These are phyloP conservation scores for Ichneumon xanthorius DNA, from an alignment of 2,888 invertebrate species.

Conservation along the genomic window DNA sequence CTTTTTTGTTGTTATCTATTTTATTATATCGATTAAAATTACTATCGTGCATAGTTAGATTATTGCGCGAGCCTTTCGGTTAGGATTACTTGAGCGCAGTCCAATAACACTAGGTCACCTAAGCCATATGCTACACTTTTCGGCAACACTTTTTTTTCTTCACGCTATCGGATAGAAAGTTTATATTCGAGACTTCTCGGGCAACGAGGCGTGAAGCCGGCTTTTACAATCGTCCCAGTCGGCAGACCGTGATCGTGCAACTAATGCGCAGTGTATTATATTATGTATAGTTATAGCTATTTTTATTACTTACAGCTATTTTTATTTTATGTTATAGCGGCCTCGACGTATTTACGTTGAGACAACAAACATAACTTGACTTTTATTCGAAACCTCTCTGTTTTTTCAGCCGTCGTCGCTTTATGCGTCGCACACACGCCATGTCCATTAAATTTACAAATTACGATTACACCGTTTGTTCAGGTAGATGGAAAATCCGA, in stretches of 20 bases:
- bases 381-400: background rate
- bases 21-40: background rate
- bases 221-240: background rate
- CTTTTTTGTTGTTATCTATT: background rate
- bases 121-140: constrained; percentile 2
- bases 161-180: background rate
- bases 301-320: background rate
- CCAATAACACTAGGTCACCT: constrained; percentile 2
- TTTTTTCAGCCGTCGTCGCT: constrained; percentile 5
- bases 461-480: constrained; percentile 51
- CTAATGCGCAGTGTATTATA: background rate
- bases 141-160: background rate
- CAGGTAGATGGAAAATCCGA: constrained; percentile 23
- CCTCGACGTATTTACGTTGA: background rate
- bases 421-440: background rate
- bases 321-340: background rate
- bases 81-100: background rate
- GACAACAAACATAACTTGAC: background rate
- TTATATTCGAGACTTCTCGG: background rate
- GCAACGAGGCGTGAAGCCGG: constrained; percentile 10
- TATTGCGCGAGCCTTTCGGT: background rate
- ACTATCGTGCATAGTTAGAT: background rate
- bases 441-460: constrained; percentile 44
- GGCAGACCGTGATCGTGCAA: background rate
- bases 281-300: background rate